Base-by-base conservation (phyloP, 2,113 vertebrate species). In the Zosterops lateralis region DNA sequence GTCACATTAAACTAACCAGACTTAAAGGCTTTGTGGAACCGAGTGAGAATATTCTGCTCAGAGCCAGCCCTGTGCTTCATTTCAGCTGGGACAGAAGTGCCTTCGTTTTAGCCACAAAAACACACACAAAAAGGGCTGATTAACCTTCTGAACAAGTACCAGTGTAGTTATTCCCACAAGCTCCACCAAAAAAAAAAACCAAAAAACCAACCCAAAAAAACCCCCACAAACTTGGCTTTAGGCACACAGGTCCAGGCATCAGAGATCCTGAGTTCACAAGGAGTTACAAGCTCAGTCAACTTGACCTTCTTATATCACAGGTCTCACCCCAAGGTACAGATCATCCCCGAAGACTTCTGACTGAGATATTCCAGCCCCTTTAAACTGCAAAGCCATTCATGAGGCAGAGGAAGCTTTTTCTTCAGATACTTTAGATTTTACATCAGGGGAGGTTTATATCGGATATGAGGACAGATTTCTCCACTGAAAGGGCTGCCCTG, bases 401-500 rank as follows among this genome's bases (percentile, higher is more conserved):
- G 0, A 58, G 42, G 22, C 26, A 76, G 21, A 48, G 28, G 17
- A 77, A 32, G 4, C 12, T 87, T 62, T 54, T 58, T 47, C 19
- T 61, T 25, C 4, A 15, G 4, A 13, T 22, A 4, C 4, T 44
- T 84, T 15, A 54, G 26, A 31, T 70, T 75, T 86, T 70, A 70
- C 0, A 0, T 13, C 26, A 38, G 14, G 6, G 4, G 4, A n/a
- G 4, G 24, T 34, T 72, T 34, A 25, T 8, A 24, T 7, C 0
- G 3, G 25, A 3, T 6, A 26, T 3, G 3, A 10, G 7, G 53
- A 36, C 29, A 40, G 24, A 60, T 32, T 47, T 22, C 7, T 53
- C 28, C 14, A 3, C 5, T 16, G 20, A 5, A 53, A 53, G 14
- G 6, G 17, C 7, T 65, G 44, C 24, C 6, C 18, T 25, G 50